Percentiles rank a stretch among this genome's conserved stretches.
Conservation (phyloP, 2,113 vertebrate genomes). For the Pitta sordida region DNA sequence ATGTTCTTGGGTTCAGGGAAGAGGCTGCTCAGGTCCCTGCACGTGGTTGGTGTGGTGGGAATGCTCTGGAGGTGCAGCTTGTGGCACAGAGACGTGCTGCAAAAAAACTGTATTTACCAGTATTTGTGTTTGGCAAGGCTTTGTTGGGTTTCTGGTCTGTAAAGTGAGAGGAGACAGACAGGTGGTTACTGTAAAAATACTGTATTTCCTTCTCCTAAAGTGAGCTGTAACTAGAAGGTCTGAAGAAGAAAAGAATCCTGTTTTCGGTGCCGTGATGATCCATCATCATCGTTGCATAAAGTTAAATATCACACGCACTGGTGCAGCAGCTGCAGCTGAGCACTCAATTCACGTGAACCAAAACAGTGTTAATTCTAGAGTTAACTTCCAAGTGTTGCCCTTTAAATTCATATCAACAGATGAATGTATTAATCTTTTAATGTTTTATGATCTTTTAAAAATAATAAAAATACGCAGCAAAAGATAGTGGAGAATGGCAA, state of each 20-base stretch:
- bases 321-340: neutral
- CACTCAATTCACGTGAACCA: neutral
- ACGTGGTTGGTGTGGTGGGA: accelerated
- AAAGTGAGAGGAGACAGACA: neutral
- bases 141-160: neutral
- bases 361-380: neutral
- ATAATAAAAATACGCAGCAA: neutral
- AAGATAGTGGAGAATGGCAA: neutral
- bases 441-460: neutral
- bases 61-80: neutral
- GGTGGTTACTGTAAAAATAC: neutral
- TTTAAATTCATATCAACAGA: neutral
- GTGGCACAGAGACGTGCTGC: no score
- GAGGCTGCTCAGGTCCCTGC: neutral
- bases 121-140: neutral
- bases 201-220: neutral
- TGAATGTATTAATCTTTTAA: neutral
- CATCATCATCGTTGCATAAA: neutral
- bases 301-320: neutral
- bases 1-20: neutral
- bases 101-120: neutral
- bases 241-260: neutral
- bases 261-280: neutral
- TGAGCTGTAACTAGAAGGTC: neutral
- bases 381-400: neutral